Percentiles rank a stretch among this genome's conserved stretches.
Conservation (phyloP, 2,113 vertebrate genomes). For the Thryonomys swinderianus region DNA sequence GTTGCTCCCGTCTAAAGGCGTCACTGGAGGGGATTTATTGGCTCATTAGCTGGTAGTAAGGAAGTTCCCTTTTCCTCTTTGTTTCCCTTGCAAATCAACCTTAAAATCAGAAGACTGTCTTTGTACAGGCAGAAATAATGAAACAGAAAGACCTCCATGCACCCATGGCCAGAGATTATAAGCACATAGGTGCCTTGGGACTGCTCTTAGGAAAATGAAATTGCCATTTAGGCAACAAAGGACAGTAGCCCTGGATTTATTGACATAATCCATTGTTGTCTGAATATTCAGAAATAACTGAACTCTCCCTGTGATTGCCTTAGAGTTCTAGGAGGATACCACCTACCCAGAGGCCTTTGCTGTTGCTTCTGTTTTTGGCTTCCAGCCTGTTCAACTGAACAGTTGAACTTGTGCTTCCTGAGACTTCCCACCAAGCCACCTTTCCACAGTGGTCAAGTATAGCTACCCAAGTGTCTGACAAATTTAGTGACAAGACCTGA, state of each 20-base stretch:
- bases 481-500: neutral
- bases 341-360: neutral
- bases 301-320: neutral
- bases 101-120: neutral
- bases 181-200: rapidly evolving
- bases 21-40: too few species aligned
- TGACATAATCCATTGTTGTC: neutral
- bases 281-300: neutral
- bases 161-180: neutral
- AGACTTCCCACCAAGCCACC: neutral
- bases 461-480: slow-evolving; percentile 28
- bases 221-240: neutral
- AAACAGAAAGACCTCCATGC: neutral
- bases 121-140: neutral
- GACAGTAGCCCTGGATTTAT: neutral
- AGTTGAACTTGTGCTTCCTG: neutral
- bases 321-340: neutral
- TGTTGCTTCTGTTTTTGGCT: neutral
- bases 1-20: neutral
- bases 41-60: neutral
- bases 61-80: neutral
- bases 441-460: neutral
- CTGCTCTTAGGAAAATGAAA: neutral
- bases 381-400: neutral
- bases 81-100: neutral